phyloP scores from a whole-genome alignment of 92 coral and sea anemone genomes.

The Epizoanthus ramosus region DNA sequence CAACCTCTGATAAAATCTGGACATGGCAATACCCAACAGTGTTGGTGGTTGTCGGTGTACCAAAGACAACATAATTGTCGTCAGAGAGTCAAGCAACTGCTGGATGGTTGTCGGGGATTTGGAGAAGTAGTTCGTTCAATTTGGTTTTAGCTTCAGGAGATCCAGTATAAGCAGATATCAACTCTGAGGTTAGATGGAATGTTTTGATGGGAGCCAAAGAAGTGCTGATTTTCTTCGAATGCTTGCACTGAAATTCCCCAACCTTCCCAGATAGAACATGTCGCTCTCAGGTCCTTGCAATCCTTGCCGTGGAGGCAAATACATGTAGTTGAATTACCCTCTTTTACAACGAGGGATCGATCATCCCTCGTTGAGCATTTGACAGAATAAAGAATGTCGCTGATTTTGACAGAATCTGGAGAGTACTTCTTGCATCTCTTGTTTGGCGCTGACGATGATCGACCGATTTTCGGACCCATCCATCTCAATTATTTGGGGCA shows the following conservation, averaged over 20 bases:
- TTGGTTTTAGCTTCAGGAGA: not conserved
- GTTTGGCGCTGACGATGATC: too few relatives aligned
- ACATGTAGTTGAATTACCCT: not conserved
- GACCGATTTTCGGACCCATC: too few relatives aligned
- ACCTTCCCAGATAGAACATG: slow-evolving; percentile 7
- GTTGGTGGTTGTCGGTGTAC: slow-evolving; percentile 52
- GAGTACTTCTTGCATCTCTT: too few relatives aligned
- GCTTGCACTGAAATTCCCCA: not conserved
- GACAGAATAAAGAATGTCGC: not conserved
- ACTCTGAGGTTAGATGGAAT: not conserved
- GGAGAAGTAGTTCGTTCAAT: not conserved
- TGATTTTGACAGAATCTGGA: slow-evolving; percentile 17
- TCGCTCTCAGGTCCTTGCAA: slow-evolving; percentile 8
- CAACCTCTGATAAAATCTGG: slow-evolving; percentile 2
- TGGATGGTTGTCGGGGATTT: slow-evolving; percentile 20
- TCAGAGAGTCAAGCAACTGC: slow-evolving; percentile 41
- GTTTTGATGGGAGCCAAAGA: not conserved
- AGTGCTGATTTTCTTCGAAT: not conserved
- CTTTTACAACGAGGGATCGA: slow-evolving; percentile 25
- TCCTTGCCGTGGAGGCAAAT: slow-evolving; percentile 23
- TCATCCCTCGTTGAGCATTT: slow-evolving; percentile 28
- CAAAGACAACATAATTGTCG: slow-evolving; percentile 35
- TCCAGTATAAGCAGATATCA: not conserved
- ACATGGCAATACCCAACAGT: slow-evolving; percentile 57
- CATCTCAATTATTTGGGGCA: too few relatives aligned